Evolutionary conservation across 2,888 invertebrate genomes (phyloP).

Genomic region (Drosophila gaucha): DNA sequence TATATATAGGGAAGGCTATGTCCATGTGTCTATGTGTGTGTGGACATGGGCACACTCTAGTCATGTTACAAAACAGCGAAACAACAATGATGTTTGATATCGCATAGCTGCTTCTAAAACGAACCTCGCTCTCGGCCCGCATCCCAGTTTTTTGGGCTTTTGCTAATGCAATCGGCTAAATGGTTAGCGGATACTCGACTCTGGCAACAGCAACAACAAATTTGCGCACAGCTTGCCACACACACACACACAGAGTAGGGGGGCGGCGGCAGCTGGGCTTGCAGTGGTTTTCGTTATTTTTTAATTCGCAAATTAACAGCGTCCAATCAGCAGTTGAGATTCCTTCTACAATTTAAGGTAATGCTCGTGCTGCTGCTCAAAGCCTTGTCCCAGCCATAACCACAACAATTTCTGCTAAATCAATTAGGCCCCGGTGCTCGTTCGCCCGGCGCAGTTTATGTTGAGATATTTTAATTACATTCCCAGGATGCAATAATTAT

Average conservation of each 20-base stretch:
- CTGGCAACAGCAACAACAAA: too few relatives aligned
- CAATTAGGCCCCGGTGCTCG: neutral
- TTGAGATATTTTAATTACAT: slow-evolving; percentile 7
- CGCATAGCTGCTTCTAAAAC: slow-evolving; percentile 25
- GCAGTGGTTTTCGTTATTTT: neutral
- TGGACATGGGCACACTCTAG: slow-evolving; percentile 17
- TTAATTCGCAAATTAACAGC: slow-evolving; percentile 39
- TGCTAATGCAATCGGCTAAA: slow-evolving; percentile 49
- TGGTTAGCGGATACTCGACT: slow-evolving; percentile 17
- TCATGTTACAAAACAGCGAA: slow-evolving; percentile 42
- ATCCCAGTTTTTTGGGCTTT: slow-evolving; percentile 9
- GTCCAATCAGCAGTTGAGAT: slow-evolving; percentile 6
- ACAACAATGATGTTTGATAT: slow-evolving; percentile 58
- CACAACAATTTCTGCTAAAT: slow-evolving; percentile 1
- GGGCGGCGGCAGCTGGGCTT: neutral
- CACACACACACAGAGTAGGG: too few relatives aligned
- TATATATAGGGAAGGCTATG: neutral
- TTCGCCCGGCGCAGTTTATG: neutral
- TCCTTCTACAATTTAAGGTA: neutral
- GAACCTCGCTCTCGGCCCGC: slow-evolving; percentile 2
- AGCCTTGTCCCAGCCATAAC: neutral
- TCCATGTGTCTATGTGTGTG: neutral
- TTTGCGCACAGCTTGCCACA: slow-evolving; percentile 19
- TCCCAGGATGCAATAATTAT: slow-evolving; percentile 1
- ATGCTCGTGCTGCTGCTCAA: neutral